Conservation (phyloP, 2,888 invertebrate genomes). For the Panzeria rudis region DNA sequence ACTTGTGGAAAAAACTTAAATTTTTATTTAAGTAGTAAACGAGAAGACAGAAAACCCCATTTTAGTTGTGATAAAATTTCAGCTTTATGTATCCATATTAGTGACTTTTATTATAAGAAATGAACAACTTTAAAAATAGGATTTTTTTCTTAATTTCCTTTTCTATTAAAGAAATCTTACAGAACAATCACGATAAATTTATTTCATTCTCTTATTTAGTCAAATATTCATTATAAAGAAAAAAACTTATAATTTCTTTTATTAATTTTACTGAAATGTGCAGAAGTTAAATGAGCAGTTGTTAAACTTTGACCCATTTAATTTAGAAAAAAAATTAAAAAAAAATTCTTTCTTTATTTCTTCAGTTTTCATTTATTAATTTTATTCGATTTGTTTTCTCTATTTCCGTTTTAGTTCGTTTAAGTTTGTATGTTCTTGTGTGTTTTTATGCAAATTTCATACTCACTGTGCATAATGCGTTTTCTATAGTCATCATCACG, state of each 20-base stretch:
- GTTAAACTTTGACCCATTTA: constrained; percentile 57
- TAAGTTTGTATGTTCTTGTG: background rate
- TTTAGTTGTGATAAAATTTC: too few relatives aligned
- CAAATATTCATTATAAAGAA: background rate
- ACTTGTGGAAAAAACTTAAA: background rate
- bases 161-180: background rate
- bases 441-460: constrained; percentile 48
- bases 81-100: too few relatives aligned
- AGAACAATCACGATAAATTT: background rate
- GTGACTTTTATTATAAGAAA: too few relatives aligned
- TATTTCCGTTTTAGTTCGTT: background rate
- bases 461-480: constrained; percentile 83
- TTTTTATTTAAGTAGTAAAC: background rate
- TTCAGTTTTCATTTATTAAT: constrained; percentile 48
- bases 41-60: too few relatives aligned
- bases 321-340: constrained; percentile 10
- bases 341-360: background rate
- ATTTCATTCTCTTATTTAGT: background rate
- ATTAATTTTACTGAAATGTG: constrained; percentile 12
- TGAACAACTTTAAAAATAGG: background rate
- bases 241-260: constrained; percentile 10
- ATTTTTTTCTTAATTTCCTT: background rate
- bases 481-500: constrained; percentile 83
- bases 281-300: constrained; percentile 54
- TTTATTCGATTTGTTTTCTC: constrained; percentile 26